phyloP scores from a whole-genome alignment of 2,888 invertebrate species.

The Argyresthia goedartella region DNA sequence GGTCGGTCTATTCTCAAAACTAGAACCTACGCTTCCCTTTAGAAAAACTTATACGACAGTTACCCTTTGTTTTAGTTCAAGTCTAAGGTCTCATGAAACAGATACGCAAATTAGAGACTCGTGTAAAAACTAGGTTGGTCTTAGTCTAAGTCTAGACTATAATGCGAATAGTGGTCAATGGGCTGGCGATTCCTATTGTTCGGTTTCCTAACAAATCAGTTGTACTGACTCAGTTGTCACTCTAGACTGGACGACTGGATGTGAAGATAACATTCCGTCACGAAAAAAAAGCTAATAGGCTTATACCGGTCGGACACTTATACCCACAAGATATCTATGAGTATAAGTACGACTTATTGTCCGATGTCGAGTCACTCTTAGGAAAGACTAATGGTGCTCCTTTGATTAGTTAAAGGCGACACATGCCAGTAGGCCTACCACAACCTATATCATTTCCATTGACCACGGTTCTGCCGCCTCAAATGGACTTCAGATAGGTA shows the following conservation, averaged over 20 bases:
- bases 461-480: no score
- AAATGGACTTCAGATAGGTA: no score
- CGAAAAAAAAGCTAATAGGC: conserved; percentile 11
- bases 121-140: conserved; percentile 25
- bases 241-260: not conserved
- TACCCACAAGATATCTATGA: no score
- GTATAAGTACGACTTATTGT: no score
- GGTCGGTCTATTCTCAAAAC: no score
- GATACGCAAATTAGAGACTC: not conserved
- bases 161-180: not conserved
- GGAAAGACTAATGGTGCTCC: no score
- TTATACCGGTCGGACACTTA: no score
- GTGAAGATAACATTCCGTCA: conserved; percentile 36
- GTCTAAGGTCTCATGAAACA: not conserved
- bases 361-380: no score
- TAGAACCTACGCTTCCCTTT: no score
- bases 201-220: conserved; percentile 50
- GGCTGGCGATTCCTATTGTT: conserved; percentile 32
- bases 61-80: not conserved
- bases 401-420: no score
- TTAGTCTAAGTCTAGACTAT: not conserved
- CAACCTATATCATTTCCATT: no score
- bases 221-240: conserved; percentile 26
- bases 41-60: not conserved
- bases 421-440: no score